These are phyloP conservation scores for Coboldia fuscipes DNA, from an alignment of 1,140 invertebrate genomes.

Conservation along the genomic window DNA sequence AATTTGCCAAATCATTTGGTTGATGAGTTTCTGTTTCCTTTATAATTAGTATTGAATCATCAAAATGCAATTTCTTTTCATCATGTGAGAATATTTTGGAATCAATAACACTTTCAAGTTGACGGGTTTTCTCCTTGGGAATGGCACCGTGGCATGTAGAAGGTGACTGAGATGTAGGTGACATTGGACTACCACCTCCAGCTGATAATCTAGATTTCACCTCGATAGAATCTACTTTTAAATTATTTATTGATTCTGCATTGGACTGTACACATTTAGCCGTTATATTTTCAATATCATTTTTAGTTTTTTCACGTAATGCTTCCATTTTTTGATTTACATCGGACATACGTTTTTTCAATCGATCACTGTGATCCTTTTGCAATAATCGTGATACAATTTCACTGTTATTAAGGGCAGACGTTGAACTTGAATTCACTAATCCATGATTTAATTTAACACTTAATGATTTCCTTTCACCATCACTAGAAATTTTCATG, in stretches of 20 bases:
- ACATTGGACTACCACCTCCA: no score
- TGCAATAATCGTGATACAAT: no score
- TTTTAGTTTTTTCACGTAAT: constrained; percentile 12
- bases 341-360: constrained; percentile 6
- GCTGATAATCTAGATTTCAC: not conserved
- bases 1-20: not conserved
- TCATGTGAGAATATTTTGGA: not conserved
- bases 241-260: not conserved
- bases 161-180: not conserved
- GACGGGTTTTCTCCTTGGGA: no score
- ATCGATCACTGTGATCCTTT: no score
- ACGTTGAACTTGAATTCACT: no score
- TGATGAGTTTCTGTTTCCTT: not conserved
- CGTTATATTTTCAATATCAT: constrained; percentile 14
- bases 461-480: no score
- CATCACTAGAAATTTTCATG: no score
- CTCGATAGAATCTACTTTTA: not conserved
- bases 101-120: no score
- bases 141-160: not conserved
- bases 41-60: not conserved
- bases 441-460: no score
- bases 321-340: constrained; percentile 12
- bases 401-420: no score
- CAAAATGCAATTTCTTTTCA: not conserved
- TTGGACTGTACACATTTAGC: constrained; percentile 7